Base-by-base conservation (phyloP, 92 coral and sea anemone genomes). In the Desmophyllum pertusum region DNA sequence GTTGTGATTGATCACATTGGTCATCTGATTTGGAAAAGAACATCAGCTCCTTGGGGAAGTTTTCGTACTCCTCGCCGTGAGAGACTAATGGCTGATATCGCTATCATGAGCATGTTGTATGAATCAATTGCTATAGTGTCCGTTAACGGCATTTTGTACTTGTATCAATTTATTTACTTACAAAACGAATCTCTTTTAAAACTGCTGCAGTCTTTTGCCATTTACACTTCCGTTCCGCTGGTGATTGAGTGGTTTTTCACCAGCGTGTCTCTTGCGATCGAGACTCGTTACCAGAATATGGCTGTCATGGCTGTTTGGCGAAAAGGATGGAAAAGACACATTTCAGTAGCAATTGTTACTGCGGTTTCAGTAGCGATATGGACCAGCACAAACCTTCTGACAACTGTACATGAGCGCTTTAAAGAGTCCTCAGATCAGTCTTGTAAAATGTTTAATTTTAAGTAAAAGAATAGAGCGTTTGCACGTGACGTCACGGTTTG, bases 21-120 rank as follows among this genome's bases (percentile, higher is more conserved):
- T 10, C 73, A 79, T n/a, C 4, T 18, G 43, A 27, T 79, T n/a
- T 55, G 43, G 14, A 35, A 81, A 70, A 81, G 55, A 53, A 68
- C 21, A 40, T 50, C 37, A 50, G 69, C 78, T 27, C 61, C 81
- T 75, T 84, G 87, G 81, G 87, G 87, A 63, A 31, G 62, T 75
- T 84, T 84, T 62, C 88, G 88, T 23, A 74, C 81, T 76, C 88
- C 88, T 76, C 88, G 83, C 74, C 75, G 84, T 65, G 88, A 84
- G 42, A 81, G 84, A 75, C 84, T 84, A 52, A 75, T 36, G 65
- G 77, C 88, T 39, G 84, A 84, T 66, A 84, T 77, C 75, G 76
- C 83, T 51, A 84, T 84, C n/a, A 84, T 84, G 88, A 84, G 88
- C 87, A 83, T 83, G 87, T 33, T 83, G 45, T 75, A 2, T 36